Evolutionary conservation across 2,113 vertebrate species (phyloP).

Genomic region (Desmodus rotundus): DNA sequence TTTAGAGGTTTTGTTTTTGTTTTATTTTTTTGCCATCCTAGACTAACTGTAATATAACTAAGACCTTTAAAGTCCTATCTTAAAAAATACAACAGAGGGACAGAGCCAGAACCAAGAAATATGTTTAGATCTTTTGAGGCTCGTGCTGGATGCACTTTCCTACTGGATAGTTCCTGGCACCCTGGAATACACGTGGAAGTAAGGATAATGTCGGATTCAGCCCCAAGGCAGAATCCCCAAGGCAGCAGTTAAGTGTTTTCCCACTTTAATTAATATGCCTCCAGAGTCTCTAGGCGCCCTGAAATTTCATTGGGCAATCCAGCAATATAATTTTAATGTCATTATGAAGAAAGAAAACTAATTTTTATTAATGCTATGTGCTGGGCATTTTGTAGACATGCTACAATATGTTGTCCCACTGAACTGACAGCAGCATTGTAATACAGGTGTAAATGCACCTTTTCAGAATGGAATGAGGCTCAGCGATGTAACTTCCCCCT

Average conservation of each 20-base stretch:
- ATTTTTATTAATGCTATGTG: neutral
- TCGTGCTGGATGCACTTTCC: neutral
- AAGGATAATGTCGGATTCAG: neutral
- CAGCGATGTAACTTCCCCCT: neutral
- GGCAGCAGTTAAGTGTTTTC: neutral
- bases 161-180: neutral
- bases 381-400: neutral
- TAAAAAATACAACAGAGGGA: neutral
- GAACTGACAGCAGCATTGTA: neutral
- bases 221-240: neutral
- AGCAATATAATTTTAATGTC: neutral
- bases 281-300: neutral
- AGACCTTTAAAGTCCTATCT: neutral
- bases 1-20: neutral
- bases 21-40: neutral
- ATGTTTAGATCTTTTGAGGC: neutral
- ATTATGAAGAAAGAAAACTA: neutral
- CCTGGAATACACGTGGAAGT: neutral
- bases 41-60: neutral
- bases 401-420: neutral
- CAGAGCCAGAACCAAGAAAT: neutral
- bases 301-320: conserved; percentile 26
- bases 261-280: neutral
- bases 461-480: neutral
- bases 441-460: neutral